Evolutionary conservation across 2,888 invertebrate species (phyloP).

Genomic region (Gastracanthus pulcherrimus): DNA sequence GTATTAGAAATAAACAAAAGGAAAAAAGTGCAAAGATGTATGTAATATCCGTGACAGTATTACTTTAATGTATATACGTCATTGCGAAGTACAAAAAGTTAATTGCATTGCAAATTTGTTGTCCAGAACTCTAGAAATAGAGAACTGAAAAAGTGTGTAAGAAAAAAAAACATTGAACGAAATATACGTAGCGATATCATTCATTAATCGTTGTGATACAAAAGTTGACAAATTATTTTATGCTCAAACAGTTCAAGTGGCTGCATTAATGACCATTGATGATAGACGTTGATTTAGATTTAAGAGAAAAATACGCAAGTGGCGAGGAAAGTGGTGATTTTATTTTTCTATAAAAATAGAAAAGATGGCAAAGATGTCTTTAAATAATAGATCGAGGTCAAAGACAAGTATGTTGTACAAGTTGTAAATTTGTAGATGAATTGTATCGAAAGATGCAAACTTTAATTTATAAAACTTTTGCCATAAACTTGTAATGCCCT

Average conservation of each 20-base stretch:
- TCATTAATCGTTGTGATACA: constrained; percentile 42
- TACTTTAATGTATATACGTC: constrained; percentile 46
- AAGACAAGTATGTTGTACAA: constrained; percentile 31
- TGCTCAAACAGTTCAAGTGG: constrained; percentile 22
- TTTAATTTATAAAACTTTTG: constrained; percentile 51
- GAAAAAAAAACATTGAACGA: neutral
- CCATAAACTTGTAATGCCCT: constrained; percentile 28
- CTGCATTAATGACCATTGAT: constrained; percentile 15
- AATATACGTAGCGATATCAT: constrained; percentile 1
- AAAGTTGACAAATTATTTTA: constrained; percentile 37
- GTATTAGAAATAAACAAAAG: constrained; percentile 31
- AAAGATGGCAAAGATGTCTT: constrained; percentile 55
- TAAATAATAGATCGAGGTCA: constrained; percentile 18
- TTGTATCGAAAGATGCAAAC: constrained; percentile 37
- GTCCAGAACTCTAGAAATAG: neutral
- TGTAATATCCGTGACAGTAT: constrained; percentile 57
- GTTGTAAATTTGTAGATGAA: constrained; percentile 36
- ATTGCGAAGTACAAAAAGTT: constrained; percentile 37
- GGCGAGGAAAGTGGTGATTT: constrained; percentile 60
- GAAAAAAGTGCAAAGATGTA: constrained; percentile 24
- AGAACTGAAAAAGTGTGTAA: neutral
- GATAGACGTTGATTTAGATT: constrained; percentile 39
- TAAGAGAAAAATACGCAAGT: constrained; percentile 29
- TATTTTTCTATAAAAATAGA: constrained; percentile 67
- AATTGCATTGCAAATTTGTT: neutral